Evolutionary conservation across 2,888 invertebrate genomes (phyloP).

Genomic region (Athalia circularis): DNA sequence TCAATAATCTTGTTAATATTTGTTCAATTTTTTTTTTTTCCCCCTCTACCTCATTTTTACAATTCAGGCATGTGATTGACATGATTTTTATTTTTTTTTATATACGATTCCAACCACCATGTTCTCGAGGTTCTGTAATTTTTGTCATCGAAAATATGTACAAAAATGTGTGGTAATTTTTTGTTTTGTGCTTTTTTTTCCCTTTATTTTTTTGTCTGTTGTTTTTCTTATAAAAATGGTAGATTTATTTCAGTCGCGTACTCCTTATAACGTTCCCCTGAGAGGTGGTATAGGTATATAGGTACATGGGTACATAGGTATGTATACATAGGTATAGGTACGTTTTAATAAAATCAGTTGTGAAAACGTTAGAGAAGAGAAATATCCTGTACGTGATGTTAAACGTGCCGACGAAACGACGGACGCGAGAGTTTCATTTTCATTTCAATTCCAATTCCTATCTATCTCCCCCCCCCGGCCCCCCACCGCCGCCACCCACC

Average conservation of each 20-base stretch:
- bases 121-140: no score
- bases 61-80: background rate
- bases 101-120: no score
- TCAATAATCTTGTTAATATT: no score
- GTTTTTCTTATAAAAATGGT: no score
- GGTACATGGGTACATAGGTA: background rate
- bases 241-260: conserved; percentile 27
- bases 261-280: background rate
- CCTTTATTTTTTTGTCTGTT: no score
- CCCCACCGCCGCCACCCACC: background rate
- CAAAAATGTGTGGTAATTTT: no score
- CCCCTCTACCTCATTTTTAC: no score
- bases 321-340: no score
- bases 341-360: background rate
- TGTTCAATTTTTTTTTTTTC: no score
- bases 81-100: no score
- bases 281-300: background rate
- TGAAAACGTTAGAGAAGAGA: conserved; percentile 7
- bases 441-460: background rate
- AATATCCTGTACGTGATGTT: conserved; percentile 16
- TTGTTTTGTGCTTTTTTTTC: no score
- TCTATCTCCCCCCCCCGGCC: background rate
- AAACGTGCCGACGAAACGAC: background rate
- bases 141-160: no score
- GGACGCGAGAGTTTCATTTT: background rate